A percentile compares a stretch with the other conserved stretches of the same genome.
phyloP scores from a whole-genome alignment of 30 jellyfish, hydroid and myxozoan genomes.

The Cassiopea xamachana region DNA sequence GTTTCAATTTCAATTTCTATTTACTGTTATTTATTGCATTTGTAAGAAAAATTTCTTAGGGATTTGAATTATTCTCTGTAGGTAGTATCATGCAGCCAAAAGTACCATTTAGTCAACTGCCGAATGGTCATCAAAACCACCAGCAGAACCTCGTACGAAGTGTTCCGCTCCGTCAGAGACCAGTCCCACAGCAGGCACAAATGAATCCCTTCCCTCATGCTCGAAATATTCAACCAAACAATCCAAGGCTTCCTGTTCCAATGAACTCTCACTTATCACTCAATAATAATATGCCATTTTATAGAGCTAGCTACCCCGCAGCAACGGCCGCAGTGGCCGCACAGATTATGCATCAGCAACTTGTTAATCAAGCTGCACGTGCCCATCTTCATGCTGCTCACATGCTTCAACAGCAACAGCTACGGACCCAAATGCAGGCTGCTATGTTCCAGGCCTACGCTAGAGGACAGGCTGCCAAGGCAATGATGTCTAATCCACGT shows the following conservation, averaged over 20 bases:
- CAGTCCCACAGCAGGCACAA: conserved; percentile 18
- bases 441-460: conserved; percentile 88
- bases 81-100: conserved; percentile 40
- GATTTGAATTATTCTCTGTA: background rate
- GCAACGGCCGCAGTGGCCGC: conserved; percentile 74
- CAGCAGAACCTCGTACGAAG: conserved; percentile 12
- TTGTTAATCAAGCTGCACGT: conserved; percentile 67
- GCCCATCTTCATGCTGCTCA: conserved; percentile 81
- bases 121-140: conserved; percentile 51
- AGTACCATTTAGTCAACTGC: conserved; percentile 44
- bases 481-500: conserved; percentile 86
- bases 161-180: conserved; percentile 1
- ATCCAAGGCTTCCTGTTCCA: conserved; percentile 71
- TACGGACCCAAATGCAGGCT: conserved; percentile 88
- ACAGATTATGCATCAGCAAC: conserved; percentile 59
- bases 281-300: conserved; percentile 27
- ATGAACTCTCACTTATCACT: conserved; percentile 59
- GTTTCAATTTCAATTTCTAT: too few species aligned
- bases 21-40: too few species aligned
- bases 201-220: conserved; percentile 16
- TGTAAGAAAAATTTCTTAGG: too few species aligned
- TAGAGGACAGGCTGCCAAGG: conserved; percentile 84
- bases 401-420: conserved; percentile 86
- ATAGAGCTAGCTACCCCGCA: conserved; percentile 56
- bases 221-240: conserved; percentile 26